Evolutionary conservation across 2,797 vertebrate genomes (phyloP).

Genomic region (Spinus olivaceus): DNA sequence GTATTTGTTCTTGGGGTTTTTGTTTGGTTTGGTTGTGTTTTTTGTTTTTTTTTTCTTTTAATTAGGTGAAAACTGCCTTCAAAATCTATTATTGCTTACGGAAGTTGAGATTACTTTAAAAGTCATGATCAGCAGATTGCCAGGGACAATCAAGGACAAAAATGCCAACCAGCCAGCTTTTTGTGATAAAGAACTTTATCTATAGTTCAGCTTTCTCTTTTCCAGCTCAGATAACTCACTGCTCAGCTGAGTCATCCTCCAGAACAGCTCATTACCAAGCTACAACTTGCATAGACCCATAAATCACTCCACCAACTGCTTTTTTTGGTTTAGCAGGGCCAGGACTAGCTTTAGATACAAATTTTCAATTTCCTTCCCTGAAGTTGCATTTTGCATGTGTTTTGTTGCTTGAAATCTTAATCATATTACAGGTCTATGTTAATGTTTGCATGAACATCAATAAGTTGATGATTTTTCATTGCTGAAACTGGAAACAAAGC

Average conservation of each 20-base stretch:
- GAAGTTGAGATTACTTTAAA: background rate
- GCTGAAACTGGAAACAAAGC: background rate
- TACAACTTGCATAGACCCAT: background rate
- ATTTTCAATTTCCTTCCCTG: background rate
- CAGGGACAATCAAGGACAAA: background rate
- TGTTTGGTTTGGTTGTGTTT: no score
- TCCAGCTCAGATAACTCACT: conserved; percentile 17
- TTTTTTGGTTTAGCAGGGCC: background rate
- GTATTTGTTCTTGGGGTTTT: background rate
- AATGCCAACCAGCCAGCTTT: background rate
- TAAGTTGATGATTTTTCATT: background rate
- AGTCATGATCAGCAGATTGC: conserved; percentile 15
- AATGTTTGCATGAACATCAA: background rate
- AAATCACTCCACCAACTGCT: background rate
- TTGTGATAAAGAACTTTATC: conserved; percentile 32
- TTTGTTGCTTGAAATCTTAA: background rate
- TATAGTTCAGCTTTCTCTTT: conserved; percentile 11
- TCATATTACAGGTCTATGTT: background rate
- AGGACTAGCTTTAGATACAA: background rate
- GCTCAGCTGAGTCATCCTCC: conserved; percentile 31
- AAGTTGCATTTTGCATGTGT: background rate
- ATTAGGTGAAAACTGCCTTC: background rate
- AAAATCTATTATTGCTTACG: background rate
- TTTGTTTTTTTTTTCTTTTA: background rate
- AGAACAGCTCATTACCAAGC: background rate